Evolutionary conservation across 2,888 invertebrate species (phyloP), one percentile per base, ranked within the genome.

Genomic region (Ophioninae sp.): DNA sequence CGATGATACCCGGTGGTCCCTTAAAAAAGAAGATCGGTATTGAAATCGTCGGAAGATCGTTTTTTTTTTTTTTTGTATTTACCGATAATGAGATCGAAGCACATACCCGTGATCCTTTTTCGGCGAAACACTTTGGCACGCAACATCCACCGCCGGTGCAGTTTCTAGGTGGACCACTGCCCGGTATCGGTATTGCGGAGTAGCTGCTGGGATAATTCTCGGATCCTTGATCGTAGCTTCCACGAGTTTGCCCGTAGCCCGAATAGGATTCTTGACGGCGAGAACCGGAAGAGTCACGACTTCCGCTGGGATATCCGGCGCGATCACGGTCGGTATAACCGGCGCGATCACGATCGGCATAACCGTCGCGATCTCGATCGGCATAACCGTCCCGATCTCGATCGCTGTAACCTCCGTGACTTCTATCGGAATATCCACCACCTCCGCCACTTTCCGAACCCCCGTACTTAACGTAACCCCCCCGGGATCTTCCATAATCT

Each of bases 81-180:
- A 44, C 56, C n/a, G 30, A 6, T 8, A 23, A 86, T 56, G 30
- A 62, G 77, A 39, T 67, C 23, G n/a, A 37, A 61, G 73, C 41
- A 92, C 94, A 93, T 93, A 96, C 96, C 89, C 97, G 94, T 83
- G 95, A 95, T 91, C 98, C 98, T 93, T 98, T 98, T 93, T 97
- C 97, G 0, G 98, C 97, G 86, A 97, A 96, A 93, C 98, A 98
- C 94, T 97, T 97, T 0, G 97, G 97, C 61, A 95, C 95, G 90
- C 97, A 97, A 88, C 95, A 95, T 80, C 95, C 96, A 0, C 95
- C 94, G 13, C 94, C 95, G 0, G 88, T 93, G 88, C 96, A 96
- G 89, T 96, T 96, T 67, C 94, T 94, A n/a, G 93, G 82, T 88
- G 94, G 93, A 88, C 94, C 90, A 2, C 91, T 92, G 78, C 93